These are phyloP conservation scores for Agapostemon virescens DNA, from an alignment of 2,888 invertebrate genomes.

Conservation along the genomic window DNA sequence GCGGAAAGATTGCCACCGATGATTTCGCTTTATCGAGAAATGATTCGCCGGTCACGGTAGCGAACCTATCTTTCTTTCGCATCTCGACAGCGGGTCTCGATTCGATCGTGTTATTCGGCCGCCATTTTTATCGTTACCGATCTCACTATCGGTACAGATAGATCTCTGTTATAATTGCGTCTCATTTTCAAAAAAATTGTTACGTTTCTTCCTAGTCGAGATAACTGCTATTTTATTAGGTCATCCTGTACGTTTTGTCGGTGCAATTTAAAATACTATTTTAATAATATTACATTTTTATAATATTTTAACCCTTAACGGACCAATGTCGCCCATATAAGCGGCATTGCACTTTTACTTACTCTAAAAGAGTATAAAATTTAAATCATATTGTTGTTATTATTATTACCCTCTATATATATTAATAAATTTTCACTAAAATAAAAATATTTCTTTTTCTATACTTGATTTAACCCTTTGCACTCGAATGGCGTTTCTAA, in stretches of 20 bases:
- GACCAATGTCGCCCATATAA: too few relatives aligned
- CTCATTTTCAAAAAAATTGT: slow-evolving; percentile 11
- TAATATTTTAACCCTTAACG: too few relatives aligned
- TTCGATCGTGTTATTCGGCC: slow-evolving; percentile 21
- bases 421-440: too few relatives aligned
- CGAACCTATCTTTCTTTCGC: slow-evolving; percentile 21
- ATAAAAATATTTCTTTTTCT: too few relatives aligned
- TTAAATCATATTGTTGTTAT: too few relatives aligned
- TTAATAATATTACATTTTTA: too few relatives aligned
- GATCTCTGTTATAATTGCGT: not conserved
- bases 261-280: too few relatives aligned
- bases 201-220: not conserved
- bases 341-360: too few relatives aligned
- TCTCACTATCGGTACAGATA: slow-evolving; percentile 13
- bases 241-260: not conserved
- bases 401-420: too few relatives aligned
- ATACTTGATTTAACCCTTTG: too few relatives aligned
- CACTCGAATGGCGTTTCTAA: too few relatives aligned
- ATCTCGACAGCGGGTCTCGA: slow-evolving; percentile 45
- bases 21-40: slow-evolving; percentile 30
- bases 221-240: not conserved
- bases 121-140: slow-evolving; percentile 22
- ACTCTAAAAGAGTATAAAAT: too few relatives aligned
- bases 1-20: slow-evolving; percentile 28
- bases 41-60: slow-evolving; percentile 11